Evolutionary conservation across 2,113 vertebrate genomes (phyloP).

Genomic region (Trematomus loennbergii): DNA sequence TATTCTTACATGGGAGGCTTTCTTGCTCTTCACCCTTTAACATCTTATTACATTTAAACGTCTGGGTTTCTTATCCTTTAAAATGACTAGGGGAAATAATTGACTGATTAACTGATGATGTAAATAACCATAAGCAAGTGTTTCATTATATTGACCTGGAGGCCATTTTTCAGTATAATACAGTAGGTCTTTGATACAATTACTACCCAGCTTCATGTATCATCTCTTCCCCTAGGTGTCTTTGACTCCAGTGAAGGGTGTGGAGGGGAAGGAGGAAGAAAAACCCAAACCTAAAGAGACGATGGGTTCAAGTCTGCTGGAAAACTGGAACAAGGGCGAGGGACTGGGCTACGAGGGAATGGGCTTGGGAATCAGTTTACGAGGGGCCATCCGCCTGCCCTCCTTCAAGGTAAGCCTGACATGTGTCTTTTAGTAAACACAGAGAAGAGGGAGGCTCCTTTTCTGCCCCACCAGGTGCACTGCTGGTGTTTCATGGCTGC

Average conservation of each 20-base stretch:
- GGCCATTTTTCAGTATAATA: not conserved
- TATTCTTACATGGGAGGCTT: not conserved
- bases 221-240: slow-evolving; percentile 83
- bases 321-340: slow-evolving; percentile 98
- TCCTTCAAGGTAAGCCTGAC: slow-evolving; percentile 92
- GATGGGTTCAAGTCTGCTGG: slow-evolving; percentile 91
- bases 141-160: not conserved
- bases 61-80: not conserved
- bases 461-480: not conserved
- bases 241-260: slow-evolving; percentile 92
- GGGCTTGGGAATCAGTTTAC: slow-evolving; percentile 92
- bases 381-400: slow-evolving; percentile 94
- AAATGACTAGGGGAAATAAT: not conserved
- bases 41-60: too few species aligned
- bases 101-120: not conserved
- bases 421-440: not conserved
- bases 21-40: not conserved
- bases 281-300: slow-evolving; percentile 93
- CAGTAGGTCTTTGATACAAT: not conserved
- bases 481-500: not conserved
- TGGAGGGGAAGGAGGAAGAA: slow-evolving; percentile 93
- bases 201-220: not conserved
- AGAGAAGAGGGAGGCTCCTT: not conserved
- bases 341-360: slow-evolving; percentile 94
- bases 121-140: not conserved